Evolutionary conservation across 30 jellyfish, hydroid and myxozoan species (phyloP).

Genomic region (Cassiopea andromeda): DNA sequence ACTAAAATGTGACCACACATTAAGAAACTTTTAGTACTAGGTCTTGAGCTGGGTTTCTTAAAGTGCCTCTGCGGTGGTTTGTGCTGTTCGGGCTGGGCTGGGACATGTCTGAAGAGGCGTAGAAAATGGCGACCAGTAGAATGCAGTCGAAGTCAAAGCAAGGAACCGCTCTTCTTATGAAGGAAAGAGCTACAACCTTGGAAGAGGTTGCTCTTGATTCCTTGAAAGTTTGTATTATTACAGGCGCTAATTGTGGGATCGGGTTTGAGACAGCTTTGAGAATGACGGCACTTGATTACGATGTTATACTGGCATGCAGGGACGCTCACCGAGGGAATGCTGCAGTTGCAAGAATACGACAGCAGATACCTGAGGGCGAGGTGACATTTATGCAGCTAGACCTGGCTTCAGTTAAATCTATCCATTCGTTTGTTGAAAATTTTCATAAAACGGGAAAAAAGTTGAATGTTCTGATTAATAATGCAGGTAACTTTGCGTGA

Average conservation of each 20-base stretch:
- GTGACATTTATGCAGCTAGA: conserved; percentile 85
- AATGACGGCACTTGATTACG: conserved; percentile 84
- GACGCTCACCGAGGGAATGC: conserved; percentile 81
- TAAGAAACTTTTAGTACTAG: too few species aligned
- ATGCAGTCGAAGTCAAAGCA: conserved; percentile 27
- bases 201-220: conserved; percentile 59
- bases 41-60: neutral
- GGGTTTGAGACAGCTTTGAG: conserved; percentile 72
- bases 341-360: conserved; percentile 74
- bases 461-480: conserved; percentile 63
- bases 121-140: conserved; percentile 3
- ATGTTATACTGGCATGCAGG: conserved; percentile 74
- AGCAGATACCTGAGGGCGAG: conserved; percentile 81
- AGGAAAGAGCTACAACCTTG: conserved; percentile 63
- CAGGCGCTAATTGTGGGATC: conserved; percentile 77
- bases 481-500: conserved; percentile 55
- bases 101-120: conserved; percentile 22
- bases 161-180: conserved; percentile 48
- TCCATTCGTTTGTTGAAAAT: conserved; percentile 69
- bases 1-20: too few species aligned
- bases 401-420: conserved; percentile 71
- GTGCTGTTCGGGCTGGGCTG: conserved; percentile 38
- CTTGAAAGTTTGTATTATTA: conserved; percentile 69
- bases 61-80: conserved; percentile 13
- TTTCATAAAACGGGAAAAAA: conserved; percentile 73